Conservation (phyloP, 2,888 invertebrate species). For the Drosophila prostipennis region DNA sequence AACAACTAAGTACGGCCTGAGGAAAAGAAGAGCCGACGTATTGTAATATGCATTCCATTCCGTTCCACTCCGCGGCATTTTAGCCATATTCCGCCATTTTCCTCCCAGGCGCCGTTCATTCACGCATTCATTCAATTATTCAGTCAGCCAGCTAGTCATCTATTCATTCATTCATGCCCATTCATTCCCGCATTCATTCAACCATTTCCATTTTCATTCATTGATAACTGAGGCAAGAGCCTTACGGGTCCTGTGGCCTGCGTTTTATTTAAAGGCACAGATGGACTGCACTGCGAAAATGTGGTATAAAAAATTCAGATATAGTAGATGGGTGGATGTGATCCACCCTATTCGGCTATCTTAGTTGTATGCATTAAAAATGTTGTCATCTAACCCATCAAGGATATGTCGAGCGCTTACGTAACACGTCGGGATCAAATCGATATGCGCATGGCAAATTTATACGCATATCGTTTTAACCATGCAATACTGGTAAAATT, state of each 20-base stretch:
- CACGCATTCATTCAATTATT: conserved; percentile 38
- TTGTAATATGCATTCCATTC: conserved; percentile 24
- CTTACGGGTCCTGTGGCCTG: conserved; percentile 4
- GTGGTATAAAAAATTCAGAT: not conserved
- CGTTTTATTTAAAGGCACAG: conserved; percentile 2
- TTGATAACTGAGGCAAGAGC: conserved; percentile 7
- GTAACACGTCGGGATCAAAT: too few relatives aligned
- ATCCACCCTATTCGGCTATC: too few relatives aligned
- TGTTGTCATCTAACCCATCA: too few relatives aligned
- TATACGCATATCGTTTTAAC: too few relatives aligned
- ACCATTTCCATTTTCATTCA: conserved; percentile 34
- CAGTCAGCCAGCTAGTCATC: conserved; percentile 31
- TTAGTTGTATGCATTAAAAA: too few relatives aligned
- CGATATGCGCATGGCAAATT: too few relatives aligned
- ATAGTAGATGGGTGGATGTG: not conserved
- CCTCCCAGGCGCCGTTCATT: conserved; percentile 19
- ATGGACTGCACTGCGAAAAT: conserved; percentile 2
- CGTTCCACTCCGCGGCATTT: conserved; percentile 25
- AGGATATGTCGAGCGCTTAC: too few relatives aligned
- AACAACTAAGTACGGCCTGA: conserved; percentile 11
- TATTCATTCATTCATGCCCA: conserved; percentile 31
- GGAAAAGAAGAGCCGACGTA: conserved; percentile 4
- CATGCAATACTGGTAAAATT: too few relatives aligned
- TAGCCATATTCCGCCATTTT: conserved; percentile 3
- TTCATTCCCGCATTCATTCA: conserved; percentile 37